Evolutionary conservation across 2,113 vertebrate genomes (phyloP).

Genomic region (Gymnocephalus cernua): DNA sequence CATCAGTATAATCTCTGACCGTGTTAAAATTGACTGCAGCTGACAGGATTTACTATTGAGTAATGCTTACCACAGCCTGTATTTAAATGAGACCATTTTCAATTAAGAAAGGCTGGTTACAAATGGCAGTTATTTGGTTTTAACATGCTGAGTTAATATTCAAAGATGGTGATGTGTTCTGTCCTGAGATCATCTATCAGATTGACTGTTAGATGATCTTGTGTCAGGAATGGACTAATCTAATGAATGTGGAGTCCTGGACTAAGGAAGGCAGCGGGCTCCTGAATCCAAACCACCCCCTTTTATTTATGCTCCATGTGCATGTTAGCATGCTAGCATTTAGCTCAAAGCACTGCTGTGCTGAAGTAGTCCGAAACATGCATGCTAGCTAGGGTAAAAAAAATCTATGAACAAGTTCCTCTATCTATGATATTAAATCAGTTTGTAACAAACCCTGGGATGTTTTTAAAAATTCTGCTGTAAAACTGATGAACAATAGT

Average conservation of each 20-base stretch:
- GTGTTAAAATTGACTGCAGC: slow-evolving; percentile 1
- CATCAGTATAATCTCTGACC: background rate
- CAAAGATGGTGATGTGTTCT: slow-evolving; percentile 23
- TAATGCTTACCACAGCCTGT: background rate
- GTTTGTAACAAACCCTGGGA: too few species aligned
- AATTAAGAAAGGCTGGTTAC: background rate
- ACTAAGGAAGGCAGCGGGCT: background rate
- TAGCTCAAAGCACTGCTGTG: background rate
- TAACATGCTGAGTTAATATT: slow-evolving; percentile 27
- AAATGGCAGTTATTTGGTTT: slow-evolving; percentile 18
- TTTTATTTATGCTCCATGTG: background rate
- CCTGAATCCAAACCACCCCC: background rate
- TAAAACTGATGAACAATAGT: background rate
- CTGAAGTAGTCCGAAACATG: background rate
- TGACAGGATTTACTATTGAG: background rate
- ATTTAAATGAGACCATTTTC: slow-evolving; percentile 8
- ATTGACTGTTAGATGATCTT: slow-evolving; percentile 7
- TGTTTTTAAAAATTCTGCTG: too few species aligned
- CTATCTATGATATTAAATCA: too few species aligned
- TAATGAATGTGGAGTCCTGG: background rate
- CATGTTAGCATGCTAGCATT: too few species aligned
- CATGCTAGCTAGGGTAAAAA: too few species aligned
- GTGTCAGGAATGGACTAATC: background rate
- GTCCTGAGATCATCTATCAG: slow-evolving; percentile 7
- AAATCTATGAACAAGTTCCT: too few species aligned